Base-by-base conservation (phyloP, 2,113 vertebrate species). In the Amazona vittata region DNA sequence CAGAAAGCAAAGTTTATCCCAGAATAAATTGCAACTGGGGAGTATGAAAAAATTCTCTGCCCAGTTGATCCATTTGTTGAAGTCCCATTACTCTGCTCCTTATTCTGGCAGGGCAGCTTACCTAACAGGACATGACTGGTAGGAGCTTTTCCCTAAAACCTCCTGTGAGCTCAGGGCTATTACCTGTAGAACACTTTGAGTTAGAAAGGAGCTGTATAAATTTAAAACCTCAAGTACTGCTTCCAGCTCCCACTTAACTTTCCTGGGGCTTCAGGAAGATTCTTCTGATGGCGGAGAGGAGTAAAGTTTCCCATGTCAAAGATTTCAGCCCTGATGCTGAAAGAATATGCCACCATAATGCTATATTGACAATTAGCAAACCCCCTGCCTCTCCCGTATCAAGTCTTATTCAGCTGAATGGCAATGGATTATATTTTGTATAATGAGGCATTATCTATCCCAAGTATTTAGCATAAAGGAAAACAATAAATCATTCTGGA, bases 401-500 rank as follows among this genome's bases (percentile, higher is more conserved):
- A 33, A 20, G 8, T 41, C 41, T 24, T 31, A 5, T 24, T 86
- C 91, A 16, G 63, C 53, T 82, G 89, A 93, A 92, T 44, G 77
- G 74, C 92, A 64, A 5, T 59, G 93, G 92, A 83, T 97, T 97
- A n/a, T 81, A 87, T 89, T 96, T 87, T 93, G 79, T 83, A 94
- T 97, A 95, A 97, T 87, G 94, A 97, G 76, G 64, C 79, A 21
- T 81, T 95, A 95, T 94, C 89, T 83, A 64, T 82, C 83, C 90
- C 81, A 35, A 84, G 85, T 47, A 49, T 94, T 97, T 92, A 93
- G 94, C 87, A 94, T 96, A 95, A 96, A 92, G 90, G 78, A 50
- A 94, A 96, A 96, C 81, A 96, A 93, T 97, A 86, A 92, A 91
- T 95, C 94, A 86, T 35, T 81, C 75, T 55, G 92, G 96, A 94